phyloP scores from a whole-genome alignment of 64 coral and sea anemone genomes.

The Pocillopora damicornis region DNA sequence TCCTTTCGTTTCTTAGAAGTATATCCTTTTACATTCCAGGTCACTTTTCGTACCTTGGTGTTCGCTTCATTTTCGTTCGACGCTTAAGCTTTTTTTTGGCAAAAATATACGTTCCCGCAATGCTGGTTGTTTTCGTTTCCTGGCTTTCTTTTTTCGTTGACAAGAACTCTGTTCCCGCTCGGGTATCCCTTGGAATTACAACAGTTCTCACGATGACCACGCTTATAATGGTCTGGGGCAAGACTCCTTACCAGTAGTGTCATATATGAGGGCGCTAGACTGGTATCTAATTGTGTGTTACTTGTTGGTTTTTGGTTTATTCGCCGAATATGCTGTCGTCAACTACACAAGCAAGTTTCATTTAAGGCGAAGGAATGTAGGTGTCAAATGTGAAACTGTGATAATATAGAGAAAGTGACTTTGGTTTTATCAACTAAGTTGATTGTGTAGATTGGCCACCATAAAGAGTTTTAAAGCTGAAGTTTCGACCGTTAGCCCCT shows the following conservation, averaged over 20 bases:
- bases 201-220: constrained; percentile 57
- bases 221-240: constrained; percentile 47
- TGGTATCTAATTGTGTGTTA: constrained; percentile 50
- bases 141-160: constrained; percentile 51
- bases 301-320: constrained; percentile 45
- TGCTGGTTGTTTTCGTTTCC: constrained; percentile 42
- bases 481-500: no score
- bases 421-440: no score
- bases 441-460: no score
- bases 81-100: constrained; percentile 32
- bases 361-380: not conserved
- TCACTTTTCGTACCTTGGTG: constrained; percentile 34
- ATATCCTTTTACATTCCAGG: not conserved
- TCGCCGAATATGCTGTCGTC: constrained; percentile 44
- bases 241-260: constrained; percentile 17
- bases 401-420: no score
- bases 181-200: constrained; percentile 44
- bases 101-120: constrained; percentile 37
- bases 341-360: constrained; percentile 21
- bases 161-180: constrained; percentile 48
- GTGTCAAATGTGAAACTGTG: not conserved
- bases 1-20: no score
- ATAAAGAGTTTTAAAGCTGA: no score
- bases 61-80: constrained; percentile 20
- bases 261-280: constrained; percentile 10